Base-by-base conservation (phyloP, 2,797 vertebrate genomes). In the Takifugu rubripes region DNA sequence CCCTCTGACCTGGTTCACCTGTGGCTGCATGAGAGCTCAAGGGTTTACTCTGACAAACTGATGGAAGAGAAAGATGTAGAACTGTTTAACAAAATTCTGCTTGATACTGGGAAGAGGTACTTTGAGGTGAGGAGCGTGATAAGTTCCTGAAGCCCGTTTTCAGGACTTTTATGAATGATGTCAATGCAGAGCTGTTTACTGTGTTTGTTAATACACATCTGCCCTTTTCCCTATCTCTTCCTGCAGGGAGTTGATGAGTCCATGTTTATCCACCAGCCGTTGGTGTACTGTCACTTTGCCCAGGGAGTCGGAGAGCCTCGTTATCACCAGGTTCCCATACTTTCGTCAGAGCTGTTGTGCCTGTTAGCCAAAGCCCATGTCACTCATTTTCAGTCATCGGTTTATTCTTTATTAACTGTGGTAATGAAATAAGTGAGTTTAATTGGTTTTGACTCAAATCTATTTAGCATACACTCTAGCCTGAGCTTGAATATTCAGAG, bases 221-320 rank as follows among this genome's bases (percentile, higher is more conserved):
- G 6, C 8, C 31, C 27, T 46, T 57, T 59, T 33, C 14, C 21
- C 17, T 56, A 36, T 57, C 33, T 52, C 3, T 62, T 54, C 58
- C 17, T 72, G 43, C 81, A 93, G 93, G 93, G 92, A 84, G 92
- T 93, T 81, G 93, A 94, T 64, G 92, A 96, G 79, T 92, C 92
- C 46, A 77, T 93, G 78, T 95, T 97, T 82, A 95, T 94, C 86
- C 91, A 93, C 89, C 95, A 96, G 87, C 91, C 92, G 59, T 83
- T 96, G 88, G 93, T 96, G 87, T 96, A 94, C 88, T 94, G 87
- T 85, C 93, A 94, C 86, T 96, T 97, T 87, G 91, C 93, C 70
- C 90, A 86, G 42, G 91, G 93, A 49, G 78, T 92, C 78, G 94
- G 93, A 75, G 95, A 95, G 87, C 87, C 91, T 75, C 66, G 84